Evolutionary conservation across 2,797 vertebrate genomes (phyloP), one percentile per base, ranked within the genome.

Genomic region (Catharus ustulatus): DNA sequence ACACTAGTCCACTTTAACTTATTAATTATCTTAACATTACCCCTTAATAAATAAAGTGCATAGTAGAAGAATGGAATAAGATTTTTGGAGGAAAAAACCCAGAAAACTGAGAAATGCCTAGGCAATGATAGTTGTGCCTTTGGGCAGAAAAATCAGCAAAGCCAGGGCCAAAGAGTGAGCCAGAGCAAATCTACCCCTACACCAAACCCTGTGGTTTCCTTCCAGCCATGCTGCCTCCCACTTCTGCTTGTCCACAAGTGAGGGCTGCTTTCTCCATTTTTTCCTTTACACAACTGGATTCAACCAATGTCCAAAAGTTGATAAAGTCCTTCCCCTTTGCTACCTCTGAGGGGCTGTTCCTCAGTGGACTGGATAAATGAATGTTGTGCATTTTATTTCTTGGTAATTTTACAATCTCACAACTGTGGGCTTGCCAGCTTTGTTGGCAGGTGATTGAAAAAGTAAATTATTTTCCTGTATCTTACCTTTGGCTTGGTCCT

Each of bases 251-350:
- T 72, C 67, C 75, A 19, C 55, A 26, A 43, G 36, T 2, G 23
- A 43, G 46, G 23, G 18, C 20, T 87, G 59, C 7, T 55, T 63
- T 46, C 51, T 72, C 34, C 40, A 4, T 10, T 13, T 0, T 45
- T 74, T 77, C 15, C 34, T 77, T 80, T 10, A 34, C 52, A 24
- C 1, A 0, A 17, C 9, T 48, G 76, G 49, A 45, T 66, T 57
- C 68, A 64, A 32, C 30, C n/a, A 51, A 9, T 0, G 0, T 30
- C 55, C n/a, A 29, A 59, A 76, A n/a, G 0, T 36, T 5, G 42
- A 43, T 29, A 0, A 67, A 72, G 18, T 9, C 30, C 49, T 79
- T 67, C 40, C 8, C 27, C 71, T 73, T 63, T 45, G 26, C 36
- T 42, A 5, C 15, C 43, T 12, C 57, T 43, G 66, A 49, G 49